Base-by-base conservation (phyloP, 1,140 invertebrate species). In the Cyclargus thomasi region DNA sequence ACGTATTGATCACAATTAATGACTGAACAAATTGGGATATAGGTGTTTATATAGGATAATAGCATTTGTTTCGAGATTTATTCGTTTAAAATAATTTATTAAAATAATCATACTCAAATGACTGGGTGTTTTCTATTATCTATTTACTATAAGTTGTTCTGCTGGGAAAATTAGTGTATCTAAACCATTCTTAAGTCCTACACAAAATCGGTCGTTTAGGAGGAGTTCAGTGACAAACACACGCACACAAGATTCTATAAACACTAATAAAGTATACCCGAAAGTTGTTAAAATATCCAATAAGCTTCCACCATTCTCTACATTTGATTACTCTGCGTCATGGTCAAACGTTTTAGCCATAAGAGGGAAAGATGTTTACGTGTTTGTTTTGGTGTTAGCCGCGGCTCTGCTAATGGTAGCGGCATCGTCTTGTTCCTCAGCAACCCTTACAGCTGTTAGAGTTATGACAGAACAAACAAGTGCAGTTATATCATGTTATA, bases 361-460 rank as follows among this genome's bases (percentile, higher is more conserved):
- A 68, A 75, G 75, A 76, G 76, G 72, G 73, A 72, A 67, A 75
- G 70, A 67, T 83, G 76, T 82, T 76, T 74, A 76, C 75, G 73
- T 85, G 81, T 87, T 87, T 87, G 83, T 78, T 76, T 69, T 85
- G 76, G 78, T 85, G 82, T 87, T 86, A 85, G 79, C 76, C 76
- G 67, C 63, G 64, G 71, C 67, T 71, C 67, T 66, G 71, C 79
- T 86, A 85, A 85, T 85, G 82, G 84, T 71, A 59, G 77, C 73
- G 74, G 74, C 79, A 68, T 69, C 68, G 68, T 68, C 74, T 77
- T 75, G 77, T 78, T 79, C 69, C 65, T 67, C 59, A 69, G 62
- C 71, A 66, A 70, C 39, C 39, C 39, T 47, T 68, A 67, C 63
- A 35, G 29, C 63, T 68, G 53, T 62, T 59, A 35, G 57, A 22